These are phyloP conservation scores for Polyploca ridens DNA, from an alignment of 2,888 invertebrate species.

Conservation along the genomic window DNA sequence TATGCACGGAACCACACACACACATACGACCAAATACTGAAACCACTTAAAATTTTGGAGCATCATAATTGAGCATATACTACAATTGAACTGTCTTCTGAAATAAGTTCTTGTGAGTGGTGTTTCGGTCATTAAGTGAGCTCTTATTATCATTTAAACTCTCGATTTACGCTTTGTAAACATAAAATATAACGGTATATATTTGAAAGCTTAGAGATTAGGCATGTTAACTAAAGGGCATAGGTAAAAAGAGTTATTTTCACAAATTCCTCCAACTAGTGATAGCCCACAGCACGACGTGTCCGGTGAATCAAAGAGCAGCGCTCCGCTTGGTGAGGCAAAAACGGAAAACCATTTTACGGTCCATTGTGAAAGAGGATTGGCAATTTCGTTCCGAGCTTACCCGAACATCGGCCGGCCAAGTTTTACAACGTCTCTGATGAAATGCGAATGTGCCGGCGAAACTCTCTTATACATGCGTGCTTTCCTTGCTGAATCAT, in stretches of 20 bases:
- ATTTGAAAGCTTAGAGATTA: neutral
- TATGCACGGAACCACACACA: too few relatives aligned
- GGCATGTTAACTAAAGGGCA: constrained; percentile 18
- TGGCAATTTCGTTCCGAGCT: constrained; percentile 82
- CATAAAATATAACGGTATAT: neutral
- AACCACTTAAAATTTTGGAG: too few relatives aligned
- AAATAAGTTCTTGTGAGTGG: too few relatives aligned
- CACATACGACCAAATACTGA: too few relatives aligned
- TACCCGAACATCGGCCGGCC: constrained; percentile 78
- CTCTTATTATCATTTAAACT: too few relatives aligned
- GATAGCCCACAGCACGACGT: constrained; percentile 78
- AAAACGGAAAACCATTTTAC: constrained; percentile 85
- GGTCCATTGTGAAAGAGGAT: constrained; percentile 84
- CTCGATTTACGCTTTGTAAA: neutral
- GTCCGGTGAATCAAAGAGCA: constrained; percentile 81
- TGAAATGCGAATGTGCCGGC: constrained; percentile 67
- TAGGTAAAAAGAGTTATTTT: constrained; percentile 70
- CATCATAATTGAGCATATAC: too few relatives aligned
- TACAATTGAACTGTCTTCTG: too few relatives aligned
- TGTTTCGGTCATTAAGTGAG: too few relatives aligned
- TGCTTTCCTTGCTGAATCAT: constrained; percentile 30
- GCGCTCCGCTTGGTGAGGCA: constrained; percentile 79
- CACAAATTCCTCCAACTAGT: constrained; percentile 72
- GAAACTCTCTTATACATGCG: constrained; percentile 63
- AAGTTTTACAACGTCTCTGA: constrained; percentile 79